phyloP scores from a whole-genome alignment of 2,797 vertebrate species.

The Pseudotriccus pelzelni region DNA sequence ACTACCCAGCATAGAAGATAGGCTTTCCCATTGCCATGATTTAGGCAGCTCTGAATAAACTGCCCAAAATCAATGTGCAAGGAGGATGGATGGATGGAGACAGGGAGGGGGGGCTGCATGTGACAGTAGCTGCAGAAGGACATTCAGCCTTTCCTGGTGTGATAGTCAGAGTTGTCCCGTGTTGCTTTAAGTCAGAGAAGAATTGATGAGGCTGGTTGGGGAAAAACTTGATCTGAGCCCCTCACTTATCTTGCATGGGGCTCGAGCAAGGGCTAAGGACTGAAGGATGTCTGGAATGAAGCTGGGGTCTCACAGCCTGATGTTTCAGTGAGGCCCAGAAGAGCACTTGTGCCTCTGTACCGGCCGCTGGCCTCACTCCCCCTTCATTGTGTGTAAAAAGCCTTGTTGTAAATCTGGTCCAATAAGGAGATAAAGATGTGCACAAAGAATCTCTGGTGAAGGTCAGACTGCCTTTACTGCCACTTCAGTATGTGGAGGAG shows the following conservation, averaged over 20 bases:
- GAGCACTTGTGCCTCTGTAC: too few relatives aligned
- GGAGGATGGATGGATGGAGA: neutral
- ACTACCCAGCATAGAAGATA: neutral
- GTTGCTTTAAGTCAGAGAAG: fast-evolving
- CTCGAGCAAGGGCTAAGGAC: neutral
- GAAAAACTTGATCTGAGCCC: neutral
- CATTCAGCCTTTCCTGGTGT: neutral
- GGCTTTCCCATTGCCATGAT: neutral
- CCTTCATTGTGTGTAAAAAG: neutral
- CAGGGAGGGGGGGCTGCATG: neutral
- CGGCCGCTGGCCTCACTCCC: neutral
- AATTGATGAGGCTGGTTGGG: neutral
- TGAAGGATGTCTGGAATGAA: neutral
- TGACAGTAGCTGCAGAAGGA: neutral
- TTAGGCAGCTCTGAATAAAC: neutral
- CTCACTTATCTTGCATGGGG: neutral
- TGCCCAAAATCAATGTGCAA: neutral
- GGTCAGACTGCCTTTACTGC: neutral
- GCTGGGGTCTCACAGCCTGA: neutral
- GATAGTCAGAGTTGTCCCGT: neutral
- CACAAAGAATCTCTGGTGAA: neutral
- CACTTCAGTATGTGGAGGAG: neutral
- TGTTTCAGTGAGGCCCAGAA: neutral
- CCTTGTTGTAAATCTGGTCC: neutral
- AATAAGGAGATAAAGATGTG: neutral